Evolutionary conservation across 1,140 invertebrate species (phyloP).

Genomic region (Heliconius himera): DNA sequence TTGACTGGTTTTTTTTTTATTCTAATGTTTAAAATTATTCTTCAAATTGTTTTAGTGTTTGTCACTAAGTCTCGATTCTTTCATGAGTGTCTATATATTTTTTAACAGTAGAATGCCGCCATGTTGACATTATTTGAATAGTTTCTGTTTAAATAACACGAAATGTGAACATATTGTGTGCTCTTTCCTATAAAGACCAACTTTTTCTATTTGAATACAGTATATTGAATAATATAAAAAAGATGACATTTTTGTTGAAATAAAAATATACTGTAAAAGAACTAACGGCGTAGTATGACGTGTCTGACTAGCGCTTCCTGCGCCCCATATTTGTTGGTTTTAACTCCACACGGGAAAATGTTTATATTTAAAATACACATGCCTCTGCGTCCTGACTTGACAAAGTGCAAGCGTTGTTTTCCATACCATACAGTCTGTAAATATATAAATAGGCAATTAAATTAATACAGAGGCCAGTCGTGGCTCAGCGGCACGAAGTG

Average conservation of each 20-base stretch:
- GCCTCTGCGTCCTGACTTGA: background rate
- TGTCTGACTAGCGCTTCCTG: background rate
- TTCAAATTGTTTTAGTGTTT: no score
- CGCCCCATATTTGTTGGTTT: background rate
- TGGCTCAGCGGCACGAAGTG: no score
- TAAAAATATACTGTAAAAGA: conserved; percentile 1
- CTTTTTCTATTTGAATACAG: background rate
- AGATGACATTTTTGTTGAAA: background rate
- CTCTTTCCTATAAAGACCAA: background rate
- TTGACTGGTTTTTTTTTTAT: no score
- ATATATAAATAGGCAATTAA: no score
- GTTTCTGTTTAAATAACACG: background rate
- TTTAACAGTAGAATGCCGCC: no score
- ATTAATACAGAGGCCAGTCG: no score
- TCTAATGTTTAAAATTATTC: no score
- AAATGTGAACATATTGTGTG: background rate
- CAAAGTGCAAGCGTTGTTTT: background rate
- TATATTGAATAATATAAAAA: background rate
- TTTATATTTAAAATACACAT: background rate
- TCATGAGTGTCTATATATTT: no score
- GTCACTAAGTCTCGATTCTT: no score
- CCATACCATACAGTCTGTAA: background rate
- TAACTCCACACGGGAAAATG: background rate
- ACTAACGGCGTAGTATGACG: background rate
- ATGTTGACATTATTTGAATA: no score